A percentile compares a stretch with the other conserved stretches of the same genome.
Conservation (phyloP, 2,113 vertebrate genomes). For the Sigmodon hispidus region DNA sequence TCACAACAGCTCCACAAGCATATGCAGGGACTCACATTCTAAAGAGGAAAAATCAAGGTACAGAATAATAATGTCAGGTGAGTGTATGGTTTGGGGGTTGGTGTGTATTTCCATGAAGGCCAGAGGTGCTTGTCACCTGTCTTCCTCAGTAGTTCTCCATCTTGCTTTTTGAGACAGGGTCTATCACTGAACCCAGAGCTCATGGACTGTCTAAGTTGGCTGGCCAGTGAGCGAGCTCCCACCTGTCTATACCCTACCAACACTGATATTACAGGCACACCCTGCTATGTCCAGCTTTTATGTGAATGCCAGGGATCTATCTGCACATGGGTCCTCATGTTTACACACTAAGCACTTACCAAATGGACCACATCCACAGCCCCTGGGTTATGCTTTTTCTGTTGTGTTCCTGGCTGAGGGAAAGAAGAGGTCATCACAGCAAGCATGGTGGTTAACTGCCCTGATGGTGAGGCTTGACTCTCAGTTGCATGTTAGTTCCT, state of each 20-base stretch:
- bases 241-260: background rate
- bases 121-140: background rate
- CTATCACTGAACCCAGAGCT: background rate
- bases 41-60: background rate
- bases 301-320: background rate
- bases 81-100: background rate
- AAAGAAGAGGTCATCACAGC: no score
- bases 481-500: background rate
- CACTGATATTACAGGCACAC: background rate
- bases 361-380: background rate
- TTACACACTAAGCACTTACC: background rate
- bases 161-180: background rate
- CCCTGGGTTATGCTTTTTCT: background rate
- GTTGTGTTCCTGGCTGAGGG: background rate
- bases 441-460: background rate
- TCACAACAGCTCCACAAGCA: background rate
- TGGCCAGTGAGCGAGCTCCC: background rate
- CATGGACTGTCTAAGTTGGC: background rate
- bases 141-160: background rate
- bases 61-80: background rate
- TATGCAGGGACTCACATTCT: background rate
- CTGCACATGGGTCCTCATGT: background rate
- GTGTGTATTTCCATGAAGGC: background rate
- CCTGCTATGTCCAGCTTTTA: background rate
- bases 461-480: accelerated